Evolutionary conservation across 2,888 invertebrate species (phyloP).

Genomic region (Octodonta nipae): DNA sequence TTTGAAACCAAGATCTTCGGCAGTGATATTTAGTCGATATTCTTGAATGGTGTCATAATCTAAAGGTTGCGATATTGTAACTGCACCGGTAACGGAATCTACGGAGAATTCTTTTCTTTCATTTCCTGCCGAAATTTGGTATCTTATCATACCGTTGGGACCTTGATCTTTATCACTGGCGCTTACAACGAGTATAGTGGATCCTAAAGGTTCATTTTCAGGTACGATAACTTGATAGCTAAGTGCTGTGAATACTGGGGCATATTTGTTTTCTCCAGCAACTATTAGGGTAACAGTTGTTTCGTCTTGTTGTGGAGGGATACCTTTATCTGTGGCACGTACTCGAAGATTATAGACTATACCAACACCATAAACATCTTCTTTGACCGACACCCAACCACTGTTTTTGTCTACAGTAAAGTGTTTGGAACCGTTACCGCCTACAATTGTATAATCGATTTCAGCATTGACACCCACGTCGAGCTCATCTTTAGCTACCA

Average conservation of each 20-base stretch:
- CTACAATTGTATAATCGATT: constrained; percentile 60
- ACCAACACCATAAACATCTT: constrained; percentile 44
- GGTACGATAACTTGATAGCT: constrained; percentile 83
- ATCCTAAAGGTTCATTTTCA: constrained; percentile 78
- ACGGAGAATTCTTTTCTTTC: constrained; percentile 68
- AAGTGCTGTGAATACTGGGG: constrained; percentile 69
- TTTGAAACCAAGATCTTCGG: constrained; percentile 73
- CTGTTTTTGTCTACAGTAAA: constrained; percentile 61
- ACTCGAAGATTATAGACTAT: constrained; percentile 55
- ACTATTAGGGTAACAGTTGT: constrained; percentile 60
- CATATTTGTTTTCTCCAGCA: constrained; percentile 69
- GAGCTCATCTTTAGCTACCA: constrained; percentile 60
- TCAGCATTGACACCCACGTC: constrained; percentile 85
- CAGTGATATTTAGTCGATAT: constrained; percentile 77
- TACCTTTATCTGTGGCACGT: constrained; percentile 73
- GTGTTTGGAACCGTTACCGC: constrained; percentile 64
- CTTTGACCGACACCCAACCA: constrained; percentile 69
- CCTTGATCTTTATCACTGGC: constrained; percentile 78
- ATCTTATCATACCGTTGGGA: constrained; percentile 79
- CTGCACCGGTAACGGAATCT: constrained; percentile 60
- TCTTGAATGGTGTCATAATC: constrained; percentile 79
- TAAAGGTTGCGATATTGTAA: constrained; percentile 64
- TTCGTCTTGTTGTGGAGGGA: constrained; percentile 72
- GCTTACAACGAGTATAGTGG: constrained; percentile 69
- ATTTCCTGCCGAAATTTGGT: constrained; percentile 73